Evolutionary conservation across 2,888 invertebrate genomes (phyloP).

Genomic region (Drosophila heteroneura): DNA sequence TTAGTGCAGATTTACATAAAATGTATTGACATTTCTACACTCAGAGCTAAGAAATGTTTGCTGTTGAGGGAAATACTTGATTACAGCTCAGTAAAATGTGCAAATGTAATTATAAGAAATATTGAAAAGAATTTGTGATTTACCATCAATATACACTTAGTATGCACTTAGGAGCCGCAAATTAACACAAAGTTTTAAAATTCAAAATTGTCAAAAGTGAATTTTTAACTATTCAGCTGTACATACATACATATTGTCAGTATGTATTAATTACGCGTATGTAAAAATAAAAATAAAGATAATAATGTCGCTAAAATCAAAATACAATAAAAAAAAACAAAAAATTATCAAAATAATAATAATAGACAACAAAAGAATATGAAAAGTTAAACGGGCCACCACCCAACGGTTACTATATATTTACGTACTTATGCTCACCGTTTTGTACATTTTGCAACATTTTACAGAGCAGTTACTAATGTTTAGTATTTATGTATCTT

Average conservation of each 20-base stretch:
- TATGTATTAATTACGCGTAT: constrained; percentile 21
- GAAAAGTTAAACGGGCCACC: constrained; percentile 65
- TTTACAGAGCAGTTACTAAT: constrained; percentile 70
- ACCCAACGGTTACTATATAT: constrained; percentile 58
- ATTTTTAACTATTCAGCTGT: constrained; percentile 43
- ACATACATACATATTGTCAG: constrained; percentile 24
- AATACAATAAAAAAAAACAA: constrained; percentile 9
- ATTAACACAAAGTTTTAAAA: constrained; percentile 14
- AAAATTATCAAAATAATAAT: constrained; percentile 19
- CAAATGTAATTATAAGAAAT: constrained; percentile 25
- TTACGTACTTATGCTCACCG: constrained; percentile 40
- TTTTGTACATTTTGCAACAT: constrained; percentile 69
- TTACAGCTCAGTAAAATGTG: constrained; percentile 70
- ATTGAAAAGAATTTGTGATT: not conserved
- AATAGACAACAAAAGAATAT: constrained; percentile 23
- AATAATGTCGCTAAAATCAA: constrained; percentile 16
- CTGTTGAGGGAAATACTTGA: constrained; percentile 40
- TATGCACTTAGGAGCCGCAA: constrained; percentile 1
- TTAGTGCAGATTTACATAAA: constrained; percentile 40
- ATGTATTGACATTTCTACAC: constrained; percentile 2
- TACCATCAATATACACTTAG: not conserved
- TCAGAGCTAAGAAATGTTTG: constrained; percentile 1
- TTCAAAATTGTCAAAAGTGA: constrained; percentile 7
- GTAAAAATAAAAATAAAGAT: constrained; percentile 20
- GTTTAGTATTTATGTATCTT: constrained; percentile 67